Evolutionary conservation across 2,888 invertebrate genomes (phyloP), one percentile per base, ranked within the genome.

Genomic region (Troilus luridus): DNA sequence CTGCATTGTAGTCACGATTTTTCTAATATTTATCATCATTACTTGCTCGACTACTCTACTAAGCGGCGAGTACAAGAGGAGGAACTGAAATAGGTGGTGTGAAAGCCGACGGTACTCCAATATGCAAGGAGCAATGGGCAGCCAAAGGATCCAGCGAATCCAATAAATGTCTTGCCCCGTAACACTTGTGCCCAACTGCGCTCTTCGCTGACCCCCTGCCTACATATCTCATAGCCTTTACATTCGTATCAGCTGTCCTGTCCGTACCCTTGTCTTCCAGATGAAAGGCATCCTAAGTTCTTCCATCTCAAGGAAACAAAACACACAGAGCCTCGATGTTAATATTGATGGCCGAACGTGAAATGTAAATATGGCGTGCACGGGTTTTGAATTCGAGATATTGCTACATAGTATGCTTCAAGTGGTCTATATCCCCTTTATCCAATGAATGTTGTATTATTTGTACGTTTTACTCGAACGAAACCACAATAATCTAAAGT

Each of bases 131-230:
- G 77, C 21, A 85, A 59, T 58, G 81, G 58, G 12, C 81, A 62
- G 27, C n/a, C 90, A 90, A 90, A 72, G 90, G 90, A 56, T 81
- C 19, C 27, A 27, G 60, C 41, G 41, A 88, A 88, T 88, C 77
- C 81, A 90, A 90, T 90, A 90, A 90, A 72, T 90, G 90, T 90
- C 90, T 58, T 56, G 89, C n/a, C n/a, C 64, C 27, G 90, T 90
- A 90, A 90, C 90, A 90, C 90, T 90, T 90, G 90, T 72, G 67
- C 27, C 90, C 7, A 90, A 90, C 90, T 81, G 90, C 90, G 88
- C 62, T 72, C 90, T n/a, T 10, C 9, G 24, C 90, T 89, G 89
- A 89, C 89, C 81, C 90, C n/a, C 56, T 19, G 19, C 54, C 11
- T 81, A 59, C 81, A 90, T 72, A 90, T 81, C 90, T 77, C 90